Conservation (phyloP, 1,140 invertebrate genomes). For the Olivierus martensii region DNA sequence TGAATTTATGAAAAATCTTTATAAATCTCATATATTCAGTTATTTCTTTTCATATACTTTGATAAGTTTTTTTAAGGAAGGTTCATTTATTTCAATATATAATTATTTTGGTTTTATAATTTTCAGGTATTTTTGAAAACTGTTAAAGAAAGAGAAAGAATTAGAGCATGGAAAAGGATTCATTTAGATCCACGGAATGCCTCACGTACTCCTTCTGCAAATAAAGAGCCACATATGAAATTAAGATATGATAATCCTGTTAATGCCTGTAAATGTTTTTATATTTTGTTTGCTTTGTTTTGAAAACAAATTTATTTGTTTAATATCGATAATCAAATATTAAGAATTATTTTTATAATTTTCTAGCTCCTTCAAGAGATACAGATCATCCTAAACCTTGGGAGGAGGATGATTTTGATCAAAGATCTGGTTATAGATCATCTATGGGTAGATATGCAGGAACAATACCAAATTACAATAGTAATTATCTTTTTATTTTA, state of each 20-base stretch:
- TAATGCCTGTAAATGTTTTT: constrained; percentile 65
- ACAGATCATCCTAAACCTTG: constrained; percentile 76
- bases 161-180: constrained; percentile 70
- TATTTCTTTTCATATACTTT: too few species aligned
- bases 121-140: constrained; percentile 61
- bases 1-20: too few species aligned
- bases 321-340: too few species aligned
- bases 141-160: constrained; percentile 84
- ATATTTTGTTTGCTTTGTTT: neutral
- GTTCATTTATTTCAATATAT: too few species aligned
- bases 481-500: constrained; percentile 31
- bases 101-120: neutral
- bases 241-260: constrained; percentile 93
- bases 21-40: too few species aligned
- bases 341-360: too few species aligned
- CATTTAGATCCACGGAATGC: constrained; percentile 94
- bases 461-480: constrained; percentile 72
- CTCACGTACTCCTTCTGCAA: constrained; percentile 86
- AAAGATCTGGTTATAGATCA: constrained; percentile 46
- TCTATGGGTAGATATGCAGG: constrained; percentile 48
- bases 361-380: constrained; percentile 74
- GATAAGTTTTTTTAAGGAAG: too few species aligned
- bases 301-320: too few species aligned
- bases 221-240: constrained; percentile 70
- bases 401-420: constrained; percentile 56